phyloP scores from a whole-genome alignment of 1,140 invertebrate genomes.

The Armadillidium nasatum region DNA sequence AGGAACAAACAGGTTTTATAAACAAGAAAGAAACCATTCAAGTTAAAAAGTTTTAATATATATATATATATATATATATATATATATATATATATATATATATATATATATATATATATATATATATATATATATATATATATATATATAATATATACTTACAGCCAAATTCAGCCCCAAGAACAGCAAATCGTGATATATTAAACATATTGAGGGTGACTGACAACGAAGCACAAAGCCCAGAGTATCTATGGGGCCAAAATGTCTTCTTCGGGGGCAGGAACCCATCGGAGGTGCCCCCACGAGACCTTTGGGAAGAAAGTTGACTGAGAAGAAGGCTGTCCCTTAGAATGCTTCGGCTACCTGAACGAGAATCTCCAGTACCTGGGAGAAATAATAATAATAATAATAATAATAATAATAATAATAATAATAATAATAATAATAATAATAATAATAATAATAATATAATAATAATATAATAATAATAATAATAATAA shows the following conservation, averaged over 20 bases:
- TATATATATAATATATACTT: neutral
- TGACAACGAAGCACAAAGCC: slow-evolving; percentile 71
- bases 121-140: too few species aligned
- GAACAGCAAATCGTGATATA: slow-evolving; percentile 78
- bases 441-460: too few species aligned
- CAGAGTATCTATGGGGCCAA: slow-evolving; percentile 76
- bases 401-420: too few species aligned
- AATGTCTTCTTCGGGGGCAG: slow-evolving; percentile 47
- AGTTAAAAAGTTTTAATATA: too few species aligned
- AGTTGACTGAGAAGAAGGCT: neutral
- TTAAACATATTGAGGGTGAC: slow-evolving; percentile 82
- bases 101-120: too few species aligned
- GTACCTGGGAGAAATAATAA: neutral
- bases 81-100: too few species aligned
- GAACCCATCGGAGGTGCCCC: neutral
- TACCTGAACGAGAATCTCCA: neutral
- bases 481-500: too few species aligned
- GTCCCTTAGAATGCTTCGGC: neutral
- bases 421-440: too few species aligned
- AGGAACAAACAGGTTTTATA: too few species aligned
- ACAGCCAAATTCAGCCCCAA: slow-evolving; percentile 75
- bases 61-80: too few species aligned
- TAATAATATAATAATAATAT: too few species aligned
- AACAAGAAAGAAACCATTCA: too few species aligned
- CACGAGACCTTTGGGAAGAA: neutral